Evolutionary conservation across 2,797 vertebrate species (phyloP).

Genomic region (Crenichthys baileyi): DNA sequence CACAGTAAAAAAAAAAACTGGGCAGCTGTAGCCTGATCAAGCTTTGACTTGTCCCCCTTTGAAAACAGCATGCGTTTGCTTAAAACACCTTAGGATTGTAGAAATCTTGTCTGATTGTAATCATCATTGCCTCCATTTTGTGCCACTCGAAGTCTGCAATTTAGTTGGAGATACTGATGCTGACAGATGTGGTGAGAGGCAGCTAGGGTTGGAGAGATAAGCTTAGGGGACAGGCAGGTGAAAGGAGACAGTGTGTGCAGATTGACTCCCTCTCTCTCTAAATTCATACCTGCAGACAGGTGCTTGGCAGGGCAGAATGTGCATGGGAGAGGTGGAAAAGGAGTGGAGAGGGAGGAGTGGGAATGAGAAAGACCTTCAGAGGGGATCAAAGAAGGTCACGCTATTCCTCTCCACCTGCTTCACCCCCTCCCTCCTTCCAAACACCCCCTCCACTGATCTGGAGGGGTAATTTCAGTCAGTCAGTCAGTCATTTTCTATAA

Average conservation of each 20-base stretch:
- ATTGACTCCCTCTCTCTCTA: constrained; percentile 49
- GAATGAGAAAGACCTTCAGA: constrained; percentile 64
- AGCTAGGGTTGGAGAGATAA: constrained; percentile 54
- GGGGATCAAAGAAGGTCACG: constrained; percentile 75
- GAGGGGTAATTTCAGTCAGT: constrained; percentile 32
- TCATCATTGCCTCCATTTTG: constrained; percentile 69
- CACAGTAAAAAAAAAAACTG: constrained; percentile 2
- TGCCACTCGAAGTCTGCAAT: constrained; percentile 57
- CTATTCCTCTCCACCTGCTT: constrained; percentile 47
- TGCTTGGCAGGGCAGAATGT: constrained; percentile 74
- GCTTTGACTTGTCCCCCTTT: constrained; percentile 11
- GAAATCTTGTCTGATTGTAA: constrained; percentile 68
- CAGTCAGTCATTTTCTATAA: too few relatives aligned
- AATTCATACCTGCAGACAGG: constrained; percentile 81
- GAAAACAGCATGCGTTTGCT: constrained; percentile 31
- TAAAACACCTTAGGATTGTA: constrained; percentile 55
- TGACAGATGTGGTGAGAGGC: constrained; percentile 65
- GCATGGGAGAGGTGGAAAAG: constrained; percentile 34
- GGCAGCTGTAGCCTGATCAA: constrained; percentile 17
- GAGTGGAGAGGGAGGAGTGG: constrained; percentile 32
- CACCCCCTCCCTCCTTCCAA: neutral
- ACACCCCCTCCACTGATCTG: constrained; percentile 67
- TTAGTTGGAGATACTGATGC: constrained; percentile 57
- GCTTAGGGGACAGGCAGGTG: constrained; percentile 39
- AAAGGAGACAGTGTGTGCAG: constrained; percentile 53